Conservation (phyloP, 1,140 invertebrate genomes). For the Pseudomyrmex sp. region DNA sequence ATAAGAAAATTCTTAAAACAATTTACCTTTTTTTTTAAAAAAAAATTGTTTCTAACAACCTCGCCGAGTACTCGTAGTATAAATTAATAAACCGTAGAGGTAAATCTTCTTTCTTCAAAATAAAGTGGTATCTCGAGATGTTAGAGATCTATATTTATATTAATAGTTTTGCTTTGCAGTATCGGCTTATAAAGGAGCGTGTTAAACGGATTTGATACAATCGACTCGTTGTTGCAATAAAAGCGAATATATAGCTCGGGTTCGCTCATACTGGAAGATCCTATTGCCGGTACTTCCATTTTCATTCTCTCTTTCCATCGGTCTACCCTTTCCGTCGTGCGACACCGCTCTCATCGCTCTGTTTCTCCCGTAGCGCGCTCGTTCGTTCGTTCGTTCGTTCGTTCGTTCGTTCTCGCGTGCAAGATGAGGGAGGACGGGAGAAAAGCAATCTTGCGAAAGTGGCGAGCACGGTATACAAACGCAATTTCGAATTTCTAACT, state of each 20-base stretch:
- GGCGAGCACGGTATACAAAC: conserved; percentile 33
- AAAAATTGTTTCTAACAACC: too few species aligned
- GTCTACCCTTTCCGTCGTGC: conserved; percentile 2
- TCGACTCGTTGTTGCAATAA: conserved; percentile 18
- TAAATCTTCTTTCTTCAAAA: too few species aligned
- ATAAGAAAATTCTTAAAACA: too few species aligned
- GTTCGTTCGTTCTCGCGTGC: conserved; percentile 15
- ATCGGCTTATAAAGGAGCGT: neutral
- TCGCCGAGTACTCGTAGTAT: too few species aligned
- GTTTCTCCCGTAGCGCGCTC: conserved; percentile 17
- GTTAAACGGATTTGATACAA: neutral
- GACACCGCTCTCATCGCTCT: conserved; percentile 12
- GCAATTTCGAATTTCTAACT: conserved; percentile 61
- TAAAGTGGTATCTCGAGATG: too few species aligned
- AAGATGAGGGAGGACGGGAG: conserved; percentile 14
- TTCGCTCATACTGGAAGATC: neutral
- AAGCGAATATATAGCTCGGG: conserved; percentile 1
- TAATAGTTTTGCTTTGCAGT: neutral
- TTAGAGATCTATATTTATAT: neutral
- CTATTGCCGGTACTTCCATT: conserved; percentile 21
- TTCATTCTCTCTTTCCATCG: conserved; percentile 20
- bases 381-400: conserved; percentile 55
- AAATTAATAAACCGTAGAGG: too few species aligned
- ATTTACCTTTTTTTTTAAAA: too few species aligned
- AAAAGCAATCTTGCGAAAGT: conserved; percentile 63